A percentile compares a stretch with the other conserved stretches of the same genome.
Evolutionary conservation across 2,797 vertebrate species (phyloP).

Genomic region (Artibeus jamaicensis): DNA sequence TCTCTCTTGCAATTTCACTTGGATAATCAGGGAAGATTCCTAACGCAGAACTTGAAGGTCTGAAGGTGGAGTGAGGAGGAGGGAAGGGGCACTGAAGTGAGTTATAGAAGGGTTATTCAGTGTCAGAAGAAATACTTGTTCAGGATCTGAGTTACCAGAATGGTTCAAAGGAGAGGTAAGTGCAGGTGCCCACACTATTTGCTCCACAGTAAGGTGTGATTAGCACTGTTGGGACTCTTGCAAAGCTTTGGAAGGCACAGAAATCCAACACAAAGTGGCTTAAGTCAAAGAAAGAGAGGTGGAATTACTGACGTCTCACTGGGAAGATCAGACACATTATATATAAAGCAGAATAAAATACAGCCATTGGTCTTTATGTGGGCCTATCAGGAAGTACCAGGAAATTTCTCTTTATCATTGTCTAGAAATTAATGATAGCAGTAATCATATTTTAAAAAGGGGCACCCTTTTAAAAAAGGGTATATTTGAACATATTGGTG

Average conservation of each 20-base stretch:
- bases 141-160: background rate
- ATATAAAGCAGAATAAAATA: background rate
- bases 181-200: accelerated
- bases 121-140: background rate
- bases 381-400: background rate
- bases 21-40: background rate
- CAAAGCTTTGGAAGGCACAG: background rate
- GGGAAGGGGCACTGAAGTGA: background rate
- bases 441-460: background rate
- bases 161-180: background rate
- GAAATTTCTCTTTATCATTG: background rate
- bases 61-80: background rate
- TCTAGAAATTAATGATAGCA: background rate
- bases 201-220: background rate
- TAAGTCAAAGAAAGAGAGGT: background rate
- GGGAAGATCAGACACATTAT: background rate
- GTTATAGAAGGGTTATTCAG: background rate
- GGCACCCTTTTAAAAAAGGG: background rate
- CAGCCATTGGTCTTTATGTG: background rate
- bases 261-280: background rate
- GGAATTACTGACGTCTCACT: background rate
- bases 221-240: background rate
- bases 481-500: background rate
- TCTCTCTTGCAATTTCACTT: background rate
- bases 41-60: background rate